Percentiles rank a stretch among this genome's conserved stretches.
These are phyloP conservation scores for Hemitrygon akajei DNA, from an alignment of 2,797 vertebrate genomes.

Conservation along the genomic window DNA sequence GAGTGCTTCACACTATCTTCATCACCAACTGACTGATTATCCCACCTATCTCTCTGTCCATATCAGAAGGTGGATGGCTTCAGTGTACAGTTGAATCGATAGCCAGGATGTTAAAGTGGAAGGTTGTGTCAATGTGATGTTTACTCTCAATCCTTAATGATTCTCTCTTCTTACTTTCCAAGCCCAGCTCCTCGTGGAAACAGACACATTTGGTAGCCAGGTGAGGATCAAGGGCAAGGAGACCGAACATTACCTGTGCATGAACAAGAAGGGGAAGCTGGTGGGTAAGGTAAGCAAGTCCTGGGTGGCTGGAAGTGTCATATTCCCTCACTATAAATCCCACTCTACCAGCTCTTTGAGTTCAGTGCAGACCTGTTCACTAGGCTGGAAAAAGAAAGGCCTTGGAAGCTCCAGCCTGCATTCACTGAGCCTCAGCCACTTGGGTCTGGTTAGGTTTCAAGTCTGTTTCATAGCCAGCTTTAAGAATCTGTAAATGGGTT, in stretches of 20 bases:
- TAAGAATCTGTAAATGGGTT: background rate
- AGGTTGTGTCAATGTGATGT: background rate
- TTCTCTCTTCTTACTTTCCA: conserved; percentile 59
- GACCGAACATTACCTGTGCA: conserved; percentile 80
- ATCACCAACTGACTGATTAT: background rate
- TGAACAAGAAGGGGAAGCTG: conserved; percentile 78
- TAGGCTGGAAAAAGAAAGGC: background rate
- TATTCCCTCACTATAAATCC: background rate
- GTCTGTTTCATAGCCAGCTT: background rate
- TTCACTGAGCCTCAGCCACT: too few relatives aligned
- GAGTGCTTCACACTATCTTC: background rate
- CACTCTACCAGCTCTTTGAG: background rate
- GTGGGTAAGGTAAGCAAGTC: conserved; percentile 72
- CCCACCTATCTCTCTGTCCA: background rate
- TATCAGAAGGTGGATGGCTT: background rate
- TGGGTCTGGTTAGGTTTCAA: background rate
- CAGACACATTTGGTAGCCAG: conserved; percentile 80
- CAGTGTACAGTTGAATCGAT: background rate
- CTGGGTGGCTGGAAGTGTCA: background rate
- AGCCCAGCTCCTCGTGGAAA: conserved; percentile 87
- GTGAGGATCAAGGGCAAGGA: conserved; percentile 82
- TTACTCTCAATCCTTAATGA: conserved; percentile 16
- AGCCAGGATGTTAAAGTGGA: background rate
- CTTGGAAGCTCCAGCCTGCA: background rate
- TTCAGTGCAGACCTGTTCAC: too few relatives aligned